phyloP scores from a whole-genome alignment of 2,113 vertebrate genomes.

The Hemicordylus capensis region DNA sequence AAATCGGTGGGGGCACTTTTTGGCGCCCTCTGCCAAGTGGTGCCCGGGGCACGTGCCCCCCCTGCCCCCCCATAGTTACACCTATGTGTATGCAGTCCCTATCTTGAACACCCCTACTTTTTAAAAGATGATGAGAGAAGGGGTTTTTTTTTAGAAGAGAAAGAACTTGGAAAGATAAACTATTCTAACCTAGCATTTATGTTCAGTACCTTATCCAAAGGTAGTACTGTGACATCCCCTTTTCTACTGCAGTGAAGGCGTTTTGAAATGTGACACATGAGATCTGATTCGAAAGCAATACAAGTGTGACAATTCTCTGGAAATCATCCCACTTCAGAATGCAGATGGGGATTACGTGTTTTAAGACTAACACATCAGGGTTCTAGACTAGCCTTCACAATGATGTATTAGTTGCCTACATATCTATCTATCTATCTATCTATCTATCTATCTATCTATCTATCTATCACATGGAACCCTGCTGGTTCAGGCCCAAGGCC shows the following conservation, averaged over 20 bases:
- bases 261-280: background rate
- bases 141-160: background rate
- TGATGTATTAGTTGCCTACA: background rate
- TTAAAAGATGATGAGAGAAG: background rate
- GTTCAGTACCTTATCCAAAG: constrained; percentile 26
- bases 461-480: too few relatives aligned
- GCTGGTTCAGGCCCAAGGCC: too few relatives aligned
- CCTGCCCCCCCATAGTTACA: too few relatives aligned
- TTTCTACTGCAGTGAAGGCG: background rate
- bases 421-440: too few relatives aligned
- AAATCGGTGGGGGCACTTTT: too few relatives aligned
- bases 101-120: background rate
- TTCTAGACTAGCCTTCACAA: background rate
- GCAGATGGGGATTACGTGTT: background rate
- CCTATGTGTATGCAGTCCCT: background rate
- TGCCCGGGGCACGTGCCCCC: too few relatives aligned
- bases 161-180: background rate
- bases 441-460: too few relatives aligned
- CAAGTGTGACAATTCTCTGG: background rate
- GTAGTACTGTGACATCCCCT: constrained; percentile 8
- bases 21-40: too few relatives aligned
- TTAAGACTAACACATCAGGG: background rate
- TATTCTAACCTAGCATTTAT: constrained; percentile 34
- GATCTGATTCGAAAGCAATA: background rate
- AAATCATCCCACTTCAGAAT: background rate